These are phyloP conservation scores for Trochalopteron elliotii DNA, from an alignment of 2,113 vertebrate species.

Conservation along the genomic window DNA sequence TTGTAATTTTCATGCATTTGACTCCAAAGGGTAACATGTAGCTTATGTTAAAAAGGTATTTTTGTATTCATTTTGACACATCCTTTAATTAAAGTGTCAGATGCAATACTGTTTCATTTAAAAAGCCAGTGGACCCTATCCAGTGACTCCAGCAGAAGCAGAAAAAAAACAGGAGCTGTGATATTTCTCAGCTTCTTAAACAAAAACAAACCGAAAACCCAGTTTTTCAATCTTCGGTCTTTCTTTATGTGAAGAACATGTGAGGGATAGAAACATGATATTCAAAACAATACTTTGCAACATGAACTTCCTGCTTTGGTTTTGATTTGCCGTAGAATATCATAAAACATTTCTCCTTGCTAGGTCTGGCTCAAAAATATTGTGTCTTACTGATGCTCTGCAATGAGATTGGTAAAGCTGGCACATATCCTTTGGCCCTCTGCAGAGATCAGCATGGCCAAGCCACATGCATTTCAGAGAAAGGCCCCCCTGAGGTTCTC, in stretches of 20 bases:
- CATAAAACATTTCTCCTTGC: background rate
- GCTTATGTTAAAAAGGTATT: background rate
- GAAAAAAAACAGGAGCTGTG: background rate
- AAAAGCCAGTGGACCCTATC: background rate
- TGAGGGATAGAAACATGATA: background rate
- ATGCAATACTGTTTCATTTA: background rate
- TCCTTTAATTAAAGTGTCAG: background rate
- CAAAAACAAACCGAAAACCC: accelerated
- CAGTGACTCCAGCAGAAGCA: background rate
- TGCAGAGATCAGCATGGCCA: background rate
- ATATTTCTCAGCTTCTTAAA: background rate
- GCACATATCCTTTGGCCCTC: background rate
- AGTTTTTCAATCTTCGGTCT: background rate
- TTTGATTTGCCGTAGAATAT: background rate
- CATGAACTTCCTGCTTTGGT: background rate
- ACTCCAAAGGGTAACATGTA: background rate
- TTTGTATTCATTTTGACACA: background rate
- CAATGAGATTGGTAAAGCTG: background rate
- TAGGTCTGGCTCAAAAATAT: background rate
- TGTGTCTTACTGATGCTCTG: background rate
- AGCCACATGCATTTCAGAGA: background rate
- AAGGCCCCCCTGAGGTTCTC: background rate
- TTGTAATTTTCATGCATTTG: background rate
- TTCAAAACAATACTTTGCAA: background rate
- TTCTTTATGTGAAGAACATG: background rate